A percentile compares a stretch with the other conserved stretches of the same genome.
These are phyloP conservation scores for Bombylius discolor DNA, from an alignment of 2,888 invertebrate genomes.

Conservation along the genomic window DNA sequence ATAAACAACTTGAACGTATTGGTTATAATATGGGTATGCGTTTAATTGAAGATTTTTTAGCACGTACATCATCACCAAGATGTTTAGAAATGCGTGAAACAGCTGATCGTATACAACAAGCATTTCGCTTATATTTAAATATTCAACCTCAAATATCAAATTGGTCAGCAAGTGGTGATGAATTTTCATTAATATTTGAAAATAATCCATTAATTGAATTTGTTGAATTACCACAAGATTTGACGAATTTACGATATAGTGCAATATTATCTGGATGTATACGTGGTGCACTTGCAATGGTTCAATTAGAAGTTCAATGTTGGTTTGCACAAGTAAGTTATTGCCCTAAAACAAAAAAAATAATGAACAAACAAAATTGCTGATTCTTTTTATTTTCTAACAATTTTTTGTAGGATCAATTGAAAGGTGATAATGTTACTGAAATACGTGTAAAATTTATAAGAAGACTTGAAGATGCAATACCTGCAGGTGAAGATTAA, in stretches of 20 bases:
- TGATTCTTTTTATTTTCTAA: not conserved
- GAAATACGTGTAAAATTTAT: conserved; percentile 92
- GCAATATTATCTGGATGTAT: conserved; percentile 83
- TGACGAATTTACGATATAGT: conserved; percentile 75
- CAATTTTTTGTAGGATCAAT: conserved; percentile 53
- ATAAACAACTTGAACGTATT: conserved; percentile 86
- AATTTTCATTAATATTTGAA: conserved; percentile 92
- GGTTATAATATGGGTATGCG: conserved; percentile 98
- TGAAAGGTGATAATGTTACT: conserved; percentile 87
- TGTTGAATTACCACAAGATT: conserved; percentile 84
- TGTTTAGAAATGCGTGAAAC: conserved; percentile 95
- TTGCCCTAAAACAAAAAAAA: not conserved
- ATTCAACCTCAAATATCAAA: conserved; percentile 86
- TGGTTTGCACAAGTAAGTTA: conserved; percentile 67
- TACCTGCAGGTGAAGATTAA: conserved; percentile 97
- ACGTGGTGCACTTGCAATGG: conserved; percentile 96
- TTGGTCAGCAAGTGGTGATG: conserved; percentile 90
- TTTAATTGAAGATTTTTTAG: conserved; percentile 93
- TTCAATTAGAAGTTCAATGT: conserved; percentile 88
- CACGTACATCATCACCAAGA: conserved; percentile 74
- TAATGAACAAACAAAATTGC: not conserved
- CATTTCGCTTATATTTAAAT: conserved; percentile 69
- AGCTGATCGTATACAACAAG: conserved; percentile 84
- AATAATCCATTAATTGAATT: conserved; percentile 93
- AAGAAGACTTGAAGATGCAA: conserved; percentile 88